A percentile compares a stretch with the other conserved stretches of the same genome.
Evolutionary conservation across 1,140 invertebrate genomes (phyloP).

Genomic region (Eufriesea mexicana): DNA sequence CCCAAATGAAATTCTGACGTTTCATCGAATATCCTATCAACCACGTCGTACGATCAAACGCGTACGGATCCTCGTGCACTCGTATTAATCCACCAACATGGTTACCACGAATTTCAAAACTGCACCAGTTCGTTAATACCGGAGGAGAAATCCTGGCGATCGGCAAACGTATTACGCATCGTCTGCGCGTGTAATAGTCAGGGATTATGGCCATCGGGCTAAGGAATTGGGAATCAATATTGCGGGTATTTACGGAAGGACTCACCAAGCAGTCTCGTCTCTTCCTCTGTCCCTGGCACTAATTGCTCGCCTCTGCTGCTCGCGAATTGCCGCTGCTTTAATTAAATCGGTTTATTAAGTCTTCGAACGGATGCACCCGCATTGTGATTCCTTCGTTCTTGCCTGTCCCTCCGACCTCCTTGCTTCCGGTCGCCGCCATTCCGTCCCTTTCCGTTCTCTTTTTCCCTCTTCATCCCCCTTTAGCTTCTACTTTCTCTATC

Average conservation of each 20-base stretch:
- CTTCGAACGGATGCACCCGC: constrained; percentile 67
- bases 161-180: constrained; percentile 52
- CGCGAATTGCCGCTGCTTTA: constrained; percentile 71
- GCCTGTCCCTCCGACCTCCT: constrained; percentile 15
- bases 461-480: constrained; percentile 14
- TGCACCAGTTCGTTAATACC: not conserved
- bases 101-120: too few relatives aligned
- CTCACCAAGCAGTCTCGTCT: constrained; percentile 56
- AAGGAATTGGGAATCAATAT: constrained; percentile 71
- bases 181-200: constrained; percentile 57
- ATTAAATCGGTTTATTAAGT: constrained; percentile 77
- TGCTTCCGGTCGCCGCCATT: constrained; percentile 4
- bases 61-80: too few relatives aligned
- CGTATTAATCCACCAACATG: not conserved
- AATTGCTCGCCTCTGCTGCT: constrained; percentile 46
- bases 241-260: constrained; percentile 65
- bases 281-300: constrained; percentile 46
- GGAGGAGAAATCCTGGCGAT: constrained; percentile 19
- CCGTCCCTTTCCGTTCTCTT: not conserved
- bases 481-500: not conserved
- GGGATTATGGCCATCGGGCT: constrained; percentile 61
- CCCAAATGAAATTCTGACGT: too few relatives aligned
- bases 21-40: too few relatives aligned
- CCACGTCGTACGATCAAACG: too few relatives aligned
- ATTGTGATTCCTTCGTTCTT: constrained; percentile 51